These are phyloP conservation scores for Mastomys coucha DNA, from an alignment of 2,113 vertebrate species.

Conservation along the genomic window DNA sequence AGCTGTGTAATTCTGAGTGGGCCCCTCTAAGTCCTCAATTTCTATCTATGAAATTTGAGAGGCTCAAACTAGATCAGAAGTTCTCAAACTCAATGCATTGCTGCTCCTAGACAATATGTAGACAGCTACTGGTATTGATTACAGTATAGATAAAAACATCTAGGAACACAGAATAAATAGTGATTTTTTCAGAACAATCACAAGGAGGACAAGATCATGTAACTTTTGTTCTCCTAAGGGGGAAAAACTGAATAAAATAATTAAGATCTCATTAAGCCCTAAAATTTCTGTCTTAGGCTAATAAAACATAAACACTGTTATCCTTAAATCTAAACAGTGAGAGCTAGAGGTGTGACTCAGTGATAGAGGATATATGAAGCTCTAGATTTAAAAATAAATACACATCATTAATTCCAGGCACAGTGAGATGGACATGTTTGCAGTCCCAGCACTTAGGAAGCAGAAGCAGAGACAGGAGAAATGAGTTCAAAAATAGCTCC, in stretches of 20 bases:
- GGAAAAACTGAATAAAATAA: constrained; percentile 35
- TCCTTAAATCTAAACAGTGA: neutral
- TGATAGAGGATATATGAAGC: neutral
- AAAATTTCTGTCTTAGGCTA: neutral
- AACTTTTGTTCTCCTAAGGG: neutral
- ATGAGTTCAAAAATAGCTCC: neutral
- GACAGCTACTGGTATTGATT: neutral
- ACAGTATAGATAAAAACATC: neutral
- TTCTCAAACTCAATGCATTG: constrained; percentile 7
- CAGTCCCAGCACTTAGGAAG: neutral
- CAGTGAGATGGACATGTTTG: neutral
- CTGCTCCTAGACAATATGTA: neutral
- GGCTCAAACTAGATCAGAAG: constrained; percentile 2
- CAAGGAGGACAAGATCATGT: constrained; percentile 2
- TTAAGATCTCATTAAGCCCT: neutral
- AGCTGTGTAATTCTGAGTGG: neutral
- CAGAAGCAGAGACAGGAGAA: neutral
- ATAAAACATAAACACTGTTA: neutral
- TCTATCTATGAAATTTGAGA: neutral
- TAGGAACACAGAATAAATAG: neutral
- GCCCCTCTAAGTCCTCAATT: neutral
- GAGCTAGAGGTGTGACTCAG: neutral
- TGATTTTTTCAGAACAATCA: neutral
- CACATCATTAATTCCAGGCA: neutral
- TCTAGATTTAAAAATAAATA: neutral